Percentiles rank a stretch among this genome's conserved stretches.
phyloP scores from a whole-genome alignment of 2,888 invertebrate species.

The Girardia tigrina region DNA sequence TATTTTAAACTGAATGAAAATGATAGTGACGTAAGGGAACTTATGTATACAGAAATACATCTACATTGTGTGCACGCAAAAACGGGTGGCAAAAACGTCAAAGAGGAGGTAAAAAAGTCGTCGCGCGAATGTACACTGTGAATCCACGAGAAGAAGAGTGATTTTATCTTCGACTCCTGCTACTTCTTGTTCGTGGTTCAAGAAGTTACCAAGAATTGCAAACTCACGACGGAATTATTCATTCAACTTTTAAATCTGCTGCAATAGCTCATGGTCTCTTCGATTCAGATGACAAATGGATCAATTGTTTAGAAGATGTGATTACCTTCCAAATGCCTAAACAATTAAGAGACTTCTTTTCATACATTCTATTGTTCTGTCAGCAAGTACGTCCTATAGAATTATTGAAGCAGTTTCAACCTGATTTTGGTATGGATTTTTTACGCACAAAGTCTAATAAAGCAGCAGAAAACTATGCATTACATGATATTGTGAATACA shows the following conservation, averaged over 20 bases:
- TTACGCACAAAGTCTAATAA: too few species aligned
- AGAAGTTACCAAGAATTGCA: slow-evolving; percentile 28
- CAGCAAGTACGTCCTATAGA: too few species aligned
- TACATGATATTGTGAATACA: too few species aligned
- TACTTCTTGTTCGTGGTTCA: slow-evolving; percentile 34
- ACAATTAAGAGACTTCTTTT: slow-evolving; percentile 39
- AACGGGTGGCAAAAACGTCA: too few species aligned
- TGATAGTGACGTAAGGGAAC: slow-evolving; percentile 36
- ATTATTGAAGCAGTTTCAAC: too few species aligned
- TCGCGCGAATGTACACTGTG: slow-evolving; percentile 40
- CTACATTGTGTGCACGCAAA: too few species aligned
- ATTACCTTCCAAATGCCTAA: slow-evolving; percentile 32
- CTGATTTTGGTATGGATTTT: too few species aligned
- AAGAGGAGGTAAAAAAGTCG: too few species aligned
- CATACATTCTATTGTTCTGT: too few species aligned
- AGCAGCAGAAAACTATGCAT: too few species aligned
- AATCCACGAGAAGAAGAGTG: slow-evolving; percentile 39
- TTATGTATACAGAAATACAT: too few species aligned
- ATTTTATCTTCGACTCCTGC: slow-evolving; percentile 36
- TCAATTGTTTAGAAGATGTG: slow-evolving; percentile 41
- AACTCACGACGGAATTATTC: slow-evolving; percentile 40
- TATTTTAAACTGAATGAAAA: slow-evolving; percentile 32
- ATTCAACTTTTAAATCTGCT: slow-evolving; percentile 42
- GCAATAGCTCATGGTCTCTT: slow-evolving; percentile 42
- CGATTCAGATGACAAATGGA: slow-evolving; percentile 43